Evolutionary conservation across 2,797 vertebrate genomes (phyloP).

Genomic region (Diplodus sargus): DNA sequence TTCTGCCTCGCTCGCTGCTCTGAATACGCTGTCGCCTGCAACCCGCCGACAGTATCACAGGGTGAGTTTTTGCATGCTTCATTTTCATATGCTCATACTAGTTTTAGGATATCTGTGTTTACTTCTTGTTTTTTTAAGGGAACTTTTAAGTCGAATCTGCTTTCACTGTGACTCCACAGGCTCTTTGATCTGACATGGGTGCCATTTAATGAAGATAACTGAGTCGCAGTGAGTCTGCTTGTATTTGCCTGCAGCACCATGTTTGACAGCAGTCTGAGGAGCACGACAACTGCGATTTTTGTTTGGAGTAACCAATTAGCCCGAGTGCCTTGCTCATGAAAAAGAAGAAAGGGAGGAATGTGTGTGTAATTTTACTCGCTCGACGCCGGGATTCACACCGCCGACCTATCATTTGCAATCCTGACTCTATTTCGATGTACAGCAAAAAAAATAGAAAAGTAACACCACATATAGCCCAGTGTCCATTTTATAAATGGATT

Average conservation of each 20-base stretch:
- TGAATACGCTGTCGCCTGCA: constrained; percentile 59
- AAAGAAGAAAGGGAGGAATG: not conserved
- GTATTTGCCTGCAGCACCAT: constrained; percentile 75
- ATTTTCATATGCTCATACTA: constrained; percentile 51
- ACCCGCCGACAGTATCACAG: constrained; percentile 53
- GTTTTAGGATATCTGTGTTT: constrained; percentile 63
- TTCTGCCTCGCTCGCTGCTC: constrained; percentile 43
- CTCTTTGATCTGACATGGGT: constrained; percentile 76
- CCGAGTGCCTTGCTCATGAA: constrained; percentile 48
- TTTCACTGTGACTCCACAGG: constrained; percentile 54
- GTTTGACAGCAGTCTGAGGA: constrained; percentile 74
- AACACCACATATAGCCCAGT: constrained; percentile 20
- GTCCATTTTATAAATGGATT: constrained; percentile 51
- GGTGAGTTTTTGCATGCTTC: constrained; percentile 61
- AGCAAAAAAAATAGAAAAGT: constrained; percentile 2
- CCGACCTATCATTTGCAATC: constrained; percentile 18
- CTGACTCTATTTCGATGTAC: not conserved
- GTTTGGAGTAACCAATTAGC: constrained; percentile 69
- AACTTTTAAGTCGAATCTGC: constrained; percentile 60
- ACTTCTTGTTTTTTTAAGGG: constrained; percentile 59
- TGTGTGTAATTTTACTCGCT: constrained; percentile 22
- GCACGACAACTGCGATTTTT: constrained; percentile 61
- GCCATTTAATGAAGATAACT: constrained; percentile 77
- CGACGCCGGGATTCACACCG: constrained; percentile 17
- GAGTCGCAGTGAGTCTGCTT: constrained; percentile 66